Percentiles rank a stretch among this genome's conserved stretches.
Evolutionary conservation across 2,113 vertebrate species (phyloP).

Genomic region (Ammodytes marinus): DNA sequence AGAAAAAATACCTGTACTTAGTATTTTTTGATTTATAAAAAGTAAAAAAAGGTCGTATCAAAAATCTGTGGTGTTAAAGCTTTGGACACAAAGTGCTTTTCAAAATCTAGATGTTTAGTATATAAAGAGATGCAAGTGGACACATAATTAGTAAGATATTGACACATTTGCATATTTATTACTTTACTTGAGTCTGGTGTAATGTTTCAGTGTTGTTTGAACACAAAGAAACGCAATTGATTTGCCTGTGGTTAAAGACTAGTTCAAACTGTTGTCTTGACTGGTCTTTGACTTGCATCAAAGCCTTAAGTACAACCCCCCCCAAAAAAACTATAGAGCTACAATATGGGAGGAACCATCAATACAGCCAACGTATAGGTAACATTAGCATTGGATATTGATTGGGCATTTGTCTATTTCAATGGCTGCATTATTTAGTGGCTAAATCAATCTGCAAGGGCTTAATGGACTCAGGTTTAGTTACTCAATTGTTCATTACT

Average conservation of each 20-base stretch:
- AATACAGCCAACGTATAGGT: constrained; percentile 38
- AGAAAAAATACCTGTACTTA: too few species aligned
- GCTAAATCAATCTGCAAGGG: constrained; percentile 69
- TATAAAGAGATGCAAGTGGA: too few species aligned
- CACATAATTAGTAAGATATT: too few species aligned
- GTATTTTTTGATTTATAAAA: too few species aligned
- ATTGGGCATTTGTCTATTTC: constrained; percentile 73
- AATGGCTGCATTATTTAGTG: constrained; percentile 79
- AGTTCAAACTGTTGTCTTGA: neutral
- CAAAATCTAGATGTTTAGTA: too few species aligned
- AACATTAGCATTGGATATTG: constrained; percentile 69
- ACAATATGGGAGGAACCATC: constrained; percentile 49
- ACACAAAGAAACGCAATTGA: constrained; percentile 12
- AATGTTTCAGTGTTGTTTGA: neutral
- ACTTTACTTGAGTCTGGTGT: neutral
- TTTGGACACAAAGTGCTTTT: too few species aligned
- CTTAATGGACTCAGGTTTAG: constrained; percentile 81
- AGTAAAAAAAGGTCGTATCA: too few species aligned
- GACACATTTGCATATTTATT: too few species aligned
- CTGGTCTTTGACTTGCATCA: neutral
- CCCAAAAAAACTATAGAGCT: constrained; percentile 8
- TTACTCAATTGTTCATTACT: constrained; percentile 72
- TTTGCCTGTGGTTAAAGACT: neutral
- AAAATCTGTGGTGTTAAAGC: too few species aligned
- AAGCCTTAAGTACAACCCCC: neutral